phyloP scores from a whole-genome alignment of 92 coral and sea anemone species.

The Heteractis magnifica region DNA sequence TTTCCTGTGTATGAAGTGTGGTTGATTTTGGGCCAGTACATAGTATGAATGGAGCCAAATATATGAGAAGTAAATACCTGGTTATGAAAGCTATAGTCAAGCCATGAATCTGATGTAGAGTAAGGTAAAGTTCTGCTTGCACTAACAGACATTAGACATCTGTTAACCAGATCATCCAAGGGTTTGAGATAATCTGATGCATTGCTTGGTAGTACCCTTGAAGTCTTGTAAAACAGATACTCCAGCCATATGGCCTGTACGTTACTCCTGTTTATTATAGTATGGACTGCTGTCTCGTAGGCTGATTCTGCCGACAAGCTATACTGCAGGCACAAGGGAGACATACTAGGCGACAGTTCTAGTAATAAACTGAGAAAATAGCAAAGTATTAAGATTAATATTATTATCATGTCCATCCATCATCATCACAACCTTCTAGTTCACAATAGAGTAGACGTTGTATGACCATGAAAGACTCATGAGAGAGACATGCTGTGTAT shows the following conservation, averaged over 20 bases:
- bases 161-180: slow-evolving; percentile 77
- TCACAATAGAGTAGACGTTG: too few relatives aligned
- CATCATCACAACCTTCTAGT: neutral
- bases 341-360: slow-evolving; percentile 61
- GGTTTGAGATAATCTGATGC: slow-evolving; percentile 22
- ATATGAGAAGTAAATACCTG: slow-evolving; percentile 46
- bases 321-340: slow-evolving; percentile 45
- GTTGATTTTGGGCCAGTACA: too few relatives aligned
- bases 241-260: slow-evolving; percentile 82
- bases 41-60: too few relatives aligned
- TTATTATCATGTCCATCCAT: too few relatives aligned
- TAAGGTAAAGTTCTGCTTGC: slow-evolving; percentile 62
- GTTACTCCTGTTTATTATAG: slow-evolving; percentile 61
- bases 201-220: slow-evolving; percentile 37
- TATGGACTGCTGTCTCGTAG: slow-evolving; percentile 90
- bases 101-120: slow-evolving; percentile 74
- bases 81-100: slow-evolving; percentile 88
- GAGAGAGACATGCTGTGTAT: too few relatives aligned
- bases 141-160: slow-evolving; percentile 84
- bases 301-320: slow-evolving; percentile 55
- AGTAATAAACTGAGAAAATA: slow-evolving; percentile 61
- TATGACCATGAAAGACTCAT: too few relatives aligned
- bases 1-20: too few relatives aligned
- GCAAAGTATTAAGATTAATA: neutral
- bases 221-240: slow-evolving; percentile 79